phyloP scores from a whole-genome alignment of 2,888 invertebrate species.

The Acanthosepion esculentum region DNA sequence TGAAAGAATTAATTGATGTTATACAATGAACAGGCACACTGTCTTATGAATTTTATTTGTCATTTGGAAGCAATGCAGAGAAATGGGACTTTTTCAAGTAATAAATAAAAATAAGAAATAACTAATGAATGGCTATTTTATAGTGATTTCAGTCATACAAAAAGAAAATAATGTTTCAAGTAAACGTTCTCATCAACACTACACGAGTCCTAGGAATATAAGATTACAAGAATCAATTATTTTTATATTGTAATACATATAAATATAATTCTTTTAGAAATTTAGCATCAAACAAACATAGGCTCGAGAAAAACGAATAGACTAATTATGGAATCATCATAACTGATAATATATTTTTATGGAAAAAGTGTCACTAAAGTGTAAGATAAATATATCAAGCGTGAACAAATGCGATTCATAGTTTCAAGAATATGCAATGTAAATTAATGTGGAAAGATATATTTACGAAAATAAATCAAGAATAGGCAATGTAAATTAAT shows the following conservation, averaged over 20 bases:
- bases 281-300: background rate
- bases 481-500: too few species aligned
- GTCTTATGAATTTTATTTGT: background rate
- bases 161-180: background rate
- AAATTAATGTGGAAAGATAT: too few species aligned
- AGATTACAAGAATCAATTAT: background rate
- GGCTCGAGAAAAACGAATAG: background rate
- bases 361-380: too few species aligned
- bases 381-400: too few species aligned
- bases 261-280: background rate
- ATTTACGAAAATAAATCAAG: too few species aligned
- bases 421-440: too few species aligned
- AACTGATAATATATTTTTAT: background rate
- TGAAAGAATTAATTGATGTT: background rate
- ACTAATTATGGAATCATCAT: background rate
- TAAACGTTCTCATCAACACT: background rate
- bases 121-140: background rate
- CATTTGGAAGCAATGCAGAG: background rate
- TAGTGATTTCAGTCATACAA: background rate
- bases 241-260: background rate
- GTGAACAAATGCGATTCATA: too few species aligned
- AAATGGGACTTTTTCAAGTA: background rate
- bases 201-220: background rate
- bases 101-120: background rate
- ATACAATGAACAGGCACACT: background rate